Evolutionary conservation across 2,113 vertebrate species (phyloP), one percentile per base, ranked within the genome.

Genomic region (Xiphophorus hellerii): DNA sequence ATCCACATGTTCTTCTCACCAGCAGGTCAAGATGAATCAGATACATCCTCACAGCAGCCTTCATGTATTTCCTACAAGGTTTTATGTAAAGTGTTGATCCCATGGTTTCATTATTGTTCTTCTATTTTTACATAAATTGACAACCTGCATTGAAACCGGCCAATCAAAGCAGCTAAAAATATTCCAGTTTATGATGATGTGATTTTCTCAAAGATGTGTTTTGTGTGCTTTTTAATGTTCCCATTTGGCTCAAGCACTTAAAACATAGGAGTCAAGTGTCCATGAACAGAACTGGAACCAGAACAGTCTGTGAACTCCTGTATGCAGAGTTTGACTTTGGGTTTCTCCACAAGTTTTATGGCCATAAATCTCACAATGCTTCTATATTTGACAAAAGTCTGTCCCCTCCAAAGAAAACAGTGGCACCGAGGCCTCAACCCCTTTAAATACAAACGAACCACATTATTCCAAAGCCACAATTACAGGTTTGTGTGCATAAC

Each of bases 391-490:
- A 93, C 90, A 87, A 74, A 75, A 77, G 51, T 79, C 64, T 66
- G 48, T 88, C 78, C 78, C 76, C 80, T 93, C 94, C 93, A 94
- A 94, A 92, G 92, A 94, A 51, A 95, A 89, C 91, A 89, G 74
- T 92, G 92, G 92, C 93, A 87, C 83, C 72, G 86, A 78, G 84
- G 10, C 58, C 84, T 87, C 11, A 51, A 9, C 80, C 84, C 91
- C 89, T 92, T 93, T 85, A 92, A 93, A 94, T 89, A 90, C 84
- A 89, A 86, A 80, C 71, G 66, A 51, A 81, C 86, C 89, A 90
- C 84, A 89, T 83, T 67, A 90, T 89, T 87, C 82, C 69, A 73
- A 94, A 92, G 77, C 94, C 94, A 93, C 92, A 95, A 94, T 95
- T 94, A 84, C 90, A 90, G 93, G 92, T 93, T 93, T 83, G 80